A percentile compares a stretch with the other conserved stretches of the same genome.
Conservation (phyloP, 2,113 vertebrate genomes). For the Gymnorhina tibicen region DNA sequence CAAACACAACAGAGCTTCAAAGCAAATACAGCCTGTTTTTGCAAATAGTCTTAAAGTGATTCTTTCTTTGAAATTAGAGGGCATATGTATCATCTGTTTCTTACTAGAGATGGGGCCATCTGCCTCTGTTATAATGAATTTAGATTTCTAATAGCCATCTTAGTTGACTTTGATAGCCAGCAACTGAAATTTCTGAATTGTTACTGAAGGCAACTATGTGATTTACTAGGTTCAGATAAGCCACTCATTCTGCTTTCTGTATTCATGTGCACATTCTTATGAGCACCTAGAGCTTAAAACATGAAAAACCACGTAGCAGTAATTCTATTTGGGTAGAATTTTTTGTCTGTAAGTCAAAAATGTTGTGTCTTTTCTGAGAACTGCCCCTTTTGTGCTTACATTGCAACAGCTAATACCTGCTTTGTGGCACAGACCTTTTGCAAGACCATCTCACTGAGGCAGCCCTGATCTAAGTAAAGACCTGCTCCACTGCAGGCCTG, state of each 20-base stretch:
- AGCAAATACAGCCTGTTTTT: neutral
- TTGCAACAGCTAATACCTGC: neutral
- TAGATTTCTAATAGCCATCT: neutral
- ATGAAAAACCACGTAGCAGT: neutral
- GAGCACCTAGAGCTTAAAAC: neutral
- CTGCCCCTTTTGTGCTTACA: rapidly evolving
- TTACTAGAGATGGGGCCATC: neutral
- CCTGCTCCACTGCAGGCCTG: neutral
- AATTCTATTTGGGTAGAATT: neutral
- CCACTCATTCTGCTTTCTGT: neutral
- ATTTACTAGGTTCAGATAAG: neutral
- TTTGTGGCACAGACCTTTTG: neutral
- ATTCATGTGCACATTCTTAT: neutral
- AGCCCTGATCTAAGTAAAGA: neutral
- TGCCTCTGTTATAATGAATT: neutral
- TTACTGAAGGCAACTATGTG: neutral
- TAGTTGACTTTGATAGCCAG: neutral
- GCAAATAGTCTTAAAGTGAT: neutral
- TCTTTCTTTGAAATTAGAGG: neutral
- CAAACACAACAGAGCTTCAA: neutral
- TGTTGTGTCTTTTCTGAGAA: neutral
- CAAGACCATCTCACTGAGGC: neutral
- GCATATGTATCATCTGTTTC: neutral
- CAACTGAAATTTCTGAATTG: neutral
- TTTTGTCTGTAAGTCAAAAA: neutral